Percentiles rank a stretch among this genome's conserved stretches.
Evolutionary conservation across 1,140 invertebrate species (phyloP).

Genomic region (Cydia strobilella): DNA sequence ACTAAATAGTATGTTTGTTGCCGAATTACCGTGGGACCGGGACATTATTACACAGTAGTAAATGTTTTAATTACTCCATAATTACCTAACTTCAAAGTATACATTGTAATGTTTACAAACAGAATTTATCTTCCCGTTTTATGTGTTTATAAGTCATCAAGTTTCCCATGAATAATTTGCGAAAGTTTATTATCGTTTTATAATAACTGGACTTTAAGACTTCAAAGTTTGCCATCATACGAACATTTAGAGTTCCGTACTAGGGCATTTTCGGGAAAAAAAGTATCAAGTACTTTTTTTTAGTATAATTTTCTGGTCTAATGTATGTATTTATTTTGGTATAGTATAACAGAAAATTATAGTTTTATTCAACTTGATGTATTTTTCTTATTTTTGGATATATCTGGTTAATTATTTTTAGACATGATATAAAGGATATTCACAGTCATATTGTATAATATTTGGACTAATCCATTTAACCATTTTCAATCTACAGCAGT

Average conservation of each 20-base stretch:
- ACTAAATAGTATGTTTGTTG: conserved; percentile 36
- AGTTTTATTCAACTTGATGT: no score
- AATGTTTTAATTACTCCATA: conserved; percentile 9
- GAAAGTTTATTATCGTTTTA: not conserved
- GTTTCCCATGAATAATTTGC: conserved; percentile 14
- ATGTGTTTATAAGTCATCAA: conserved; percentile 1
- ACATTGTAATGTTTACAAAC: conserved; percentile 21
- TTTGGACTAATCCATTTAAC: no score
- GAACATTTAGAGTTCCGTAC: not conserved
- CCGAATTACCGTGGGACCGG: conserved; percentile 35
- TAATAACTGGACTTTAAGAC: not conserved
- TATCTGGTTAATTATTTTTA: no score
- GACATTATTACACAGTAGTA: conserved; percentile 31
- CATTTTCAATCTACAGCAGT: no score
- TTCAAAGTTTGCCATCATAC: not conserved
- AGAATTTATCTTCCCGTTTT: conserved; percentile 20
- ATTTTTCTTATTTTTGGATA: no score
- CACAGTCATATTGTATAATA: no score
- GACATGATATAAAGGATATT: no score
- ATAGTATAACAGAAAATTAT: no score
- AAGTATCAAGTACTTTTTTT: no score
- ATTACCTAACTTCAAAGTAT: conserved; percentile 26
- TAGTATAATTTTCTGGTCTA: no score
- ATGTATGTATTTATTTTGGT: no score
- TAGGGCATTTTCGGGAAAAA: no score